phyloP scores from a whole-genome alignment of 2,797 vertebrate genomes.

The Paratrypauchen microcephalus region DNA sequence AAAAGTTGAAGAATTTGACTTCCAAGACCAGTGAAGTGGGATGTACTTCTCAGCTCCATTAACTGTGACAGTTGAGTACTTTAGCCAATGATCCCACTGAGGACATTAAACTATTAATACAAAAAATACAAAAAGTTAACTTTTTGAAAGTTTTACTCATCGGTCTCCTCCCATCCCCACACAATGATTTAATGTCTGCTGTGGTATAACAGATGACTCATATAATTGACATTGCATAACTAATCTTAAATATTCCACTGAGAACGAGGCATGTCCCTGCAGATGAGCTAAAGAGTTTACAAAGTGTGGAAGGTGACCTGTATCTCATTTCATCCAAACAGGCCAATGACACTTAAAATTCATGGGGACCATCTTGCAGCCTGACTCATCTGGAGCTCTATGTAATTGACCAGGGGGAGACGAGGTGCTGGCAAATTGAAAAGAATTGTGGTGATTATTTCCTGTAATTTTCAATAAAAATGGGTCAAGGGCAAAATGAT shows the following conservation, averaged over 20 bases:
- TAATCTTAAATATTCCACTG: slow-evolving; percentile 68
- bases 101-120: too few relatives aligned
- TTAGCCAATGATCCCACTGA: neutral
- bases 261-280: slow-evolving; percentile 47
- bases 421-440: slow-evolving; percentile 63
- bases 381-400: slow-evolving; percentile 52
- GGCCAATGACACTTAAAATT: slow-evolving; percentile 62
- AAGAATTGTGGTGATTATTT: slow-evolving; percentile 69
- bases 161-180: slow-evolving; percentile 42
- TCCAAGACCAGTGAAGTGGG: too few relatives aligned
- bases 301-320: slow-evolving; percentile 70
- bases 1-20: too few relatives aligned
- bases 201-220: slow-evolving; percentile 68
- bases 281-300: slow-evolving; percentile 55
- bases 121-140: neutral
- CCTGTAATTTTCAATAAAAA: slow-evolving; percentile 59
- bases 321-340: slow-evolving; percentile 58
- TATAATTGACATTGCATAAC: slow-evolving; percentile 70
- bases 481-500: slow-evolving; percentile 62
- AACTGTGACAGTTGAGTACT: too few relatives aligned
- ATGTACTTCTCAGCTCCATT: too few relatives aligned
- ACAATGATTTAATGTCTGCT: slow-evolving; percentile 56
- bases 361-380: slow-evolving; percentile 49
- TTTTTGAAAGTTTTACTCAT: neutral
- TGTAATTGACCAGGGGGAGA: slow-evolving; percentile 60